Base-by-base conservation (phyloP, 2,888 invertebrate species). In the Oxycera nigricornis region DNA sequence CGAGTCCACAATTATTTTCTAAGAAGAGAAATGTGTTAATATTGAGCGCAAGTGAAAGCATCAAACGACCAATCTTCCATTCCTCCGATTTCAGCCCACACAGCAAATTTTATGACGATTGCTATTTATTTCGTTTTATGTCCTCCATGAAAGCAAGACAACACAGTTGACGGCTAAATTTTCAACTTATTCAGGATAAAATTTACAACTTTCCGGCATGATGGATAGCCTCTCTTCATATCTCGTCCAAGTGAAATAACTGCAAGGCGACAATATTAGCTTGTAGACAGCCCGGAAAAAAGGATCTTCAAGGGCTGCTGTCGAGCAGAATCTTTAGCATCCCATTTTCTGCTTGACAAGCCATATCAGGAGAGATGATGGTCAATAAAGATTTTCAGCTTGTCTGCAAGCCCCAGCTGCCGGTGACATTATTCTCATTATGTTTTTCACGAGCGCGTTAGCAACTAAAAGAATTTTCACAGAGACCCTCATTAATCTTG, bases 311-410 rank as follows among this genome's bases (percentile, higher is more conserved):
- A 26, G 7, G 30, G 28, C 17, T 28, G 50, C 17, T 30, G 7
- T 2, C 20, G 22, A 31, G 35, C n/a, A 62, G 55, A 9, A 26
- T 55, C 24, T 55, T 6, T 55, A 28, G 30, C 52, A 50, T 68
- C 68, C 52, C 52, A 68, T 52, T 68, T 50, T 68, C 68, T n/a
- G 50, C n/a, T 68, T 68, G 68, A 52, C 68, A 68, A 17, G 17
- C 28, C 68, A 68, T 17, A 50, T 46, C 28, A 50, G 6, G 3
- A 1, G 20, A 50, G 52, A 31, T 62, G 50, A 50, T 30, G 50
- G 46, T 68, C 68, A 68, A 50, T 68, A 52, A 68, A 68, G 20
- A 17, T 30, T 17, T 11, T 30, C 20, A 20, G 28, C 26, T 67
- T 46, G 26, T 22, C n/a, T 67, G 2, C 1, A 35, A 26, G 20